These are phyloP conservation scores for Pecten maximus DNA, from an alignment of 2,888 invertebrate genomes.

Conservation along the genomic window DNA sequence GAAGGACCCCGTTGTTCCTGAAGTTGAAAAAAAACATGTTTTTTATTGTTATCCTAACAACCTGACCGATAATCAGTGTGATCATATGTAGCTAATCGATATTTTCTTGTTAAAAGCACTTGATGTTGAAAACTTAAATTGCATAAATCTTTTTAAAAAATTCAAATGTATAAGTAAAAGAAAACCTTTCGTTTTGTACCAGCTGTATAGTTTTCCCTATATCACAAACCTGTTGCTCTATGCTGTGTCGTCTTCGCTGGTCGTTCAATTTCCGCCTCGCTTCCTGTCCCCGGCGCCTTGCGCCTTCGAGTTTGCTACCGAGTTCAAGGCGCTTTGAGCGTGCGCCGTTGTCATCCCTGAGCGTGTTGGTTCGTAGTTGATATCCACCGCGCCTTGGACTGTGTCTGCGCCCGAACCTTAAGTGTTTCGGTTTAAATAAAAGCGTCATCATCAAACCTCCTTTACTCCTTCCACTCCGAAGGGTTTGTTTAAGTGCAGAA, in stretches of 20 bases:
- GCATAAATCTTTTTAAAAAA: too few species aligned
- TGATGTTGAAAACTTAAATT: too few species aligned
- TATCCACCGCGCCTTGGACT: background rate
- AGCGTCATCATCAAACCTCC: constrained; percentile 61
- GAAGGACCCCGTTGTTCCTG: background rate
- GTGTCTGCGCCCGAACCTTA: constrained; percentile 38
- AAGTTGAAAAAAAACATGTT: background rate
- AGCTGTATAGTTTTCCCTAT: background rate
- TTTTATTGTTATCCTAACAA: background rate
- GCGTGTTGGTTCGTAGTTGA: background rate
- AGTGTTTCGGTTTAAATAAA: constrained; percentile 50
- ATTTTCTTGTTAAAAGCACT: too few species aligned
- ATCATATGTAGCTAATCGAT: too few species aligned
- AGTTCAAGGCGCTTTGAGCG: background rate
- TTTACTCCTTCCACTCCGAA: constrained; percentile 54
- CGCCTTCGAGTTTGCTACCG: background rate
- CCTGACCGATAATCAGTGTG: background rate
- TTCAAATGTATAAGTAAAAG: too few species aligned
- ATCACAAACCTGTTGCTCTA: background rate
- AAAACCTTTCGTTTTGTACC: too few species aligned
- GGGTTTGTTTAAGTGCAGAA: constrained; percentile 45
- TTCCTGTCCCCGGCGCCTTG: background rate
- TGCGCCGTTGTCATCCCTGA: background rate
- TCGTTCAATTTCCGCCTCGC: background rate
- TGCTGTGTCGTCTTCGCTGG: background rate